Evolutionary conservation across 1,140 invertebrate species (phyloP).

Genomic region (Elysia chlorotica): DNA sequence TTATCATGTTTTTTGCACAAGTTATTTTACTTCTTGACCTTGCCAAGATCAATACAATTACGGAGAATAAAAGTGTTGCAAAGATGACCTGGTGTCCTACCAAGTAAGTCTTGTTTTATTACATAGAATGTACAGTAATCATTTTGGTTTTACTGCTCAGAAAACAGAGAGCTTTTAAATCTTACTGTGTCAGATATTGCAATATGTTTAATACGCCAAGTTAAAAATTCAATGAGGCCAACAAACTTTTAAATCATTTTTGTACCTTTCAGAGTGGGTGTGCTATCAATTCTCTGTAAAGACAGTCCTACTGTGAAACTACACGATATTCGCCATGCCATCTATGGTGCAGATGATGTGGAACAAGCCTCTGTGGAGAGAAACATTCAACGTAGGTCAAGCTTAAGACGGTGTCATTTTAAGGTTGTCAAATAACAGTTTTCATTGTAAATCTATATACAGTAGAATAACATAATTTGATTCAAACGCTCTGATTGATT

Average conservation of each 20-base stretch:
- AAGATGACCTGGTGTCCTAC: conserved; percentile 89
- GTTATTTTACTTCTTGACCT: conserved; percentile 31
- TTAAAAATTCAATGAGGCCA: no score
- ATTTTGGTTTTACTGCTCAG: no score
- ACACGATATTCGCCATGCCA: conserved; percentile 80
- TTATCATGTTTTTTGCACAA: not conserved
- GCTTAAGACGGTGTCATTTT: no score
- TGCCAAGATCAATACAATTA: conserved; percentile 34
- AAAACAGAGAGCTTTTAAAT: not conserved
- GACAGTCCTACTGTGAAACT: conserved; percentile 73
- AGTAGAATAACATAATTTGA: not conserved
- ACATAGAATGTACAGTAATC: no score
- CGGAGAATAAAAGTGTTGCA: conserved; percentile 72
- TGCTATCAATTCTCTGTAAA: conserved; percentile 76
- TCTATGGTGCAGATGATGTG: conserved; percentile 71
- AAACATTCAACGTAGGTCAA: conserved; percentile 61
- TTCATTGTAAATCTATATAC: not conserved
- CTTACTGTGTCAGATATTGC: no score
- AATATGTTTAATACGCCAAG: no score
- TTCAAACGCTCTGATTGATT: not conserved
- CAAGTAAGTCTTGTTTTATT: conserved; percentile 70
- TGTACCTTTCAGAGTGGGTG: conserved; percentile 74
- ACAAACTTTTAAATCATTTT: no score
- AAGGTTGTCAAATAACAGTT: no score
- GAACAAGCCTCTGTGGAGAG: conserved; percentile 78